Evolutionary conservation across 1,140 invertebrate species (phyloP).

Genomic region (Ostrea denselamellosa): DNA sequence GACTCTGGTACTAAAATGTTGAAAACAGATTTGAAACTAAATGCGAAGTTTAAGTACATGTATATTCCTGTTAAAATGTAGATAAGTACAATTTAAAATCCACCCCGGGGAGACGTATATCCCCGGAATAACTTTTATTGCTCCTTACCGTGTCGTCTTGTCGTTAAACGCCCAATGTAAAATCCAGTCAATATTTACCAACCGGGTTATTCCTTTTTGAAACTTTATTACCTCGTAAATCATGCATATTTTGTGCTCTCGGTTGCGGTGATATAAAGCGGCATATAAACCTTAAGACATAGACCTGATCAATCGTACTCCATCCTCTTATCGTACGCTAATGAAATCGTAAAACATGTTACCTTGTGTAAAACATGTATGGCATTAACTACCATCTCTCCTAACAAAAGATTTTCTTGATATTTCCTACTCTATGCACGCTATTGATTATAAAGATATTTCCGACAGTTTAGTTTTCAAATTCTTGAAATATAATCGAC

Average conservation of each 20-base stretch:
- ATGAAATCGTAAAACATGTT: background rate
- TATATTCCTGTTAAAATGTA: background rate
- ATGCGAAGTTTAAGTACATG: background rate
- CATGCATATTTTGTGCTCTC: background rate
- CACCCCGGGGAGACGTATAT: background rate
- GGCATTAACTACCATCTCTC: background rate
- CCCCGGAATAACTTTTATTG: conserved; percentile 14
- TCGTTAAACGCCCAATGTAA: conserved; percentile 25
- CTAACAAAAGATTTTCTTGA: background rate
- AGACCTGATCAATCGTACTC: background rate
- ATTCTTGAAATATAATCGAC: background rate
- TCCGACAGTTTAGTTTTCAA: background rate
- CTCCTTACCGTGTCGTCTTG: background rate
- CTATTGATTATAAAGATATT: background rate
- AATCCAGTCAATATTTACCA: conserved; percentile 16
- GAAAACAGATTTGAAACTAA: background rate
- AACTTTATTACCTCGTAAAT: conserved; percentile 33
- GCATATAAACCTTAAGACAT: background rate
- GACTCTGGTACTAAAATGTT: background rate
- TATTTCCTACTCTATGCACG: background rate
- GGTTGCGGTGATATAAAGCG: background rate
- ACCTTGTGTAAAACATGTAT: background rate
- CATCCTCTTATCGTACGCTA: background rate
- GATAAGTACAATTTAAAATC: background rate
- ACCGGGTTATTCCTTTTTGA: conserved; percentile 19